These are phyloP conservation scores for Grus americana DNA, from an alignment of 2,113 vertebrate species.

Conservation along the genomic window DNA sequence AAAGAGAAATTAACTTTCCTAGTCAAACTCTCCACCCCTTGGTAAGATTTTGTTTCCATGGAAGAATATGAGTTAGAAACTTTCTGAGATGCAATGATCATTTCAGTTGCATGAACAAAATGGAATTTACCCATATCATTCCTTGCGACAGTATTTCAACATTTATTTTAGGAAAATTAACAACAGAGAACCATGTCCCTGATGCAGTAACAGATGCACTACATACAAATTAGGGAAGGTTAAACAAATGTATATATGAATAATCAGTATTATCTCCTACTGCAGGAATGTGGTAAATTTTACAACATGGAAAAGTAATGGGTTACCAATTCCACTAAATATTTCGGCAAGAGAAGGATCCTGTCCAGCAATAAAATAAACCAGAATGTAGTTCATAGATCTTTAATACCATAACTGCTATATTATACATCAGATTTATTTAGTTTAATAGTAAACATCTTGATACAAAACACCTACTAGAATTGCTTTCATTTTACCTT, in stretches of 20 bases:
- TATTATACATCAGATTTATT: not conserved
- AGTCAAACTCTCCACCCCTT: not conserved
- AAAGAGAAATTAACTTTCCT: not conserved
- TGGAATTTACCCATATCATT: not conserved
- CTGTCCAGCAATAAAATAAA: not conserved
- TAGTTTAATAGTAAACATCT: not conserved
- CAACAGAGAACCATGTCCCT: not conserved
- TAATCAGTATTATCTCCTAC: not conserved
- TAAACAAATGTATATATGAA: not conserved
- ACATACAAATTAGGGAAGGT: not conserved
- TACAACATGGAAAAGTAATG: not conserved
- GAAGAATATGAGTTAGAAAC: not conserved
- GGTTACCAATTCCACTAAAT: not conserved
- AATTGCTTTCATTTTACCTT: not conserved
- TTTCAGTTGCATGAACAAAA: not conserved
- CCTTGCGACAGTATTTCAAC: not conserved
- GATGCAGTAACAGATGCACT: not conserved
- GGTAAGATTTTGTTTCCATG: not conserved
- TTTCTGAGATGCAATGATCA: not conserved
- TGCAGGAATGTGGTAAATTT: not conserved
- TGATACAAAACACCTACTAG: not conserved
- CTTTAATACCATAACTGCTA: not conserved
- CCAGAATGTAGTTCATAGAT: not conserved
- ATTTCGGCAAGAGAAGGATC: not conserved
- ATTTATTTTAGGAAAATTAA: conserved; percentile 12